A percentile compares a stretch with the other conserved stretches of the same genome.
These are phyloP conservation scores for Coranthus polyacanthus DNA, from an alignment of 2,797 vertebrate genomes.

Conservation along the genomic window DNA sequence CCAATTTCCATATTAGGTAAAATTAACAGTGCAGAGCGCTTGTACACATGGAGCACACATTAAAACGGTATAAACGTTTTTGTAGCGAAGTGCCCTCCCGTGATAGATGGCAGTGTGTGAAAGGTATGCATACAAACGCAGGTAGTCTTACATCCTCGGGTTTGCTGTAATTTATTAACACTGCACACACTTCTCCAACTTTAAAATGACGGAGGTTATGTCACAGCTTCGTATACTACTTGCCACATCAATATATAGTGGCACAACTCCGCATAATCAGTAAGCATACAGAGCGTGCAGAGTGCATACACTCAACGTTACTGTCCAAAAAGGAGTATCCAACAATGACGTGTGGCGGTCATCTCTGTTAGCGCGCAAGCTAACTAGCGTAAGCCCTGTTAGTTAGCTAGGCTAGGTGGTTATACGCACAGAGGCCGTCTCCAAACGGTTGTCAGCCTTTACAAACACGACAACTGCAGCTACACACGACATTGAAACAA, in stretches of 20 bases:
- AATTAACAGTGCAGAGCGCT: not conserved
- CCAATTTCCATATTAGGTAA: not conserved
- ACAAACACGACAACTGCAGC: not conserved
- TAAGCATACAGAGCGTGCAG: no score
- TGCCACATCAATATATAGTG: not conserved
- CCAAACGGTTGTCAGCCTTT: conserved; percentile 5
- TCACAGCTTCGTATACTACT: not conserved
- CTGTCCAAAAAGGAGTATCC: conserved; percentile 20
- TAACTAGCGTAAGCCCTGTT: conserved; percentile 59
- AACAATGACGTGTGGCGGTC: conserved; percentile 76
- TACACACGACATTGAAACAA: not conserved
- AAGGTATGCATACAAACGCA: not conserved
- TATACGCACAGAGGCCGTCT: not conserved
- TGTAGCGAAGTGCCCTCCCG: no score
- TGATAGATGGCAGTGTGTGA: not conserved
- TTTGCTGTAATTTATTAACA: not conserved
- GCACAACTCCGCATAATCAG: not conserved
- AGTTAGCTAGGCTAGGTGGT: conserved; percentile 38
- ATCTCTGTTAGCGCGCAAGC: conserved; percentile 66
- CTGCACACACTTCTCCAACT: conserved; percentile 34
- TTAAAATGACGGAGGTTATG: not conserved
- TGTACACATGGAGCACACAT: not conserved
- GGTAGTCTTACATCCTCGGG: not conserved
- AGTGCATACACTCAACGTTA: not conserved
- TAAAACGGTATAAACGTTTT: not conserved